Base-by-base conservation (phyloP, 2,113 vertebrate genomes). In the Spea multiplicata region DNA sequence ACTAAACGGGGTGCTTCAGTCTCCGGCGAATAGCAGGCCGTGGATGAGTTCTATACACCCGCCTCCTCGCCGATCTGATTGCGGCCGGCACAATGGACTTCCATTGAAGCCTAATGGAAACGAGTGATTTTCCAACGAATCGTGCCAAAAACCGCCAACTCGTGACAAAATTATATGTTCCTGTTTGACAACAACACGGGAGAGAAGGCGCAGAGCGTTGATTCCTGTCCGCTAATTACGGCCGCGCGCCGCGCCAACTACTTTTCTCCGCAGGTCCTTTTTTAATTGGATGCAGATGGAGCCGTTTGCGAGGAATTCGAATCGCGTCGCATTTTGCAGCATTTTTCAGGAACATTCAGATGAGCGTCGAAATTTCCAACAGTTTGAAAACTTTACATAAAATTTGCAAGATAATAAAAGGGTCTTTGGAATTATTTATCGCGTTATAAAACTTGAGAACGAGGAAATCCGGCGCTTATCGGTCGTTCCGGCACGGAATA, bases 321-420 rank as follows among this genome's bases (percentile, higher is more conserved):
- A 90, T 87, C 89, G 91, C 89, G 88, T 91, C 90, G 88, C 85
- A 84, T 90, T 91, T 90, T 90, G 88, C n/a, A n/a, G n/a, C 88
- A 85, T 87, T 88, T 48, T 88, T 88, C 86, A 87, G 89, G 88
- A 30, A 84, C 85, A 81, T 91, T 89, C 87, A 86, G 87, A 86
- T 87, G 84, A 87, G 89, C 89, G 88, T 89, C 89, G 71, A 85
- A 89, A 87, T 84, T 88, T 88, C 87, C 88, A 46, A 6, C 5
- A 6, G 6, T 8, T 50, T 50, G 17, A 17, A 59, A 73, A 73
- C 71, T 73, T 68, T 47, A 12, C 6, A 44, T 66, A 30, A 30
- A 30, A 2, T 1, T 30, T 30, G 30, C 30, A 30, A 30, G 30
- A 30, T 30, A 30, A 30, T 30, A 30, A 30, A 30, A 1, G 30